Evolutionary conservation across 2,113 vertebrate species (phyloP), one percentile per base, ranked within the genome.

Genomic region (Bos javanicus): DNA sequence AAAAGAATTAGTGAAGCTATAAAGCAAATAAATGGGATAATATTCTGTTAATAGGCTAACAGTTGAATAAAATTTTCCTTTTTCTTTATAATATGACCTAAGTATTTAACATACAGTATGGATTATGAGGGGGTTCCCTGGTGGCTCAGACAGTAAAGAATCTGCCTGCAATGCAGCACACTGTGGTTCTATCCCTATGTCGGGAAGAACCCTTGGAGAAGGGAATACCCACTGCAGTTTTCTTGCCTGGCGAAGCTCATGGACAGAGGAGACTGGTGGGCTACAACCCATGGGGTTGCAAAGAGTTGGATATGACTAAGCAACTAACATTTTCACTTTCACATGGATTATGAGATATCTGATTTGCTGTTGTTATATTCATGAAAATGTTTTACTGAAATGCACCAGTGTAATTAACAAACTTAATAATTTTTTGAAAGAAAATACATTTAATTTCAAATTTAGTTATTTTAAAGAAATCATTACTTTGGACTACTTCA

Each of bases 361-460:
- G 62, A 60, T 84, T 59, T 43, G 4, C 14, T 89, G 1, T 81
- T 60, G 17, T 76, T n/a, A 30, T 60, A 8, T 28, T 87, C 52
- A 52, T 43, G 50, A 36, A 62, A 90, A 43, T 48, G 9, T 62
- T 95, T 91, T 39, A 81, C 33, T 84, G 74, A 82, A 94, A 19
- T 36, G 90, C 59, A 71, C 11, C 10, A 36, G 43, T 59, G 5
- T 92, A 80, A 93, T 46, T 52, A 12, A 26, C 30, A 95, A 95
- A 59, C 2, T 30, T 50, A 57, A 21, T 25, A 83, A 33, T 83
- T 11, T 48, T 97, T 56, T 30, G 48, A 87, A 62, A 96, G 16
- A 97, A 97, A 59, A 86, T 56, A 5, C 21, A 80, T 91, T 85
- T 86, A 93, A 86, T 85, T 95, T 96, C 57, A 81, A 96, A 97